A percentile compares a stretch with the other conserved stretches of the same genome.
Evolutionary conservation across 2,113 vertebrate genomes (phyloP).

Genomic region (Marmota flaviventris): DNA sequence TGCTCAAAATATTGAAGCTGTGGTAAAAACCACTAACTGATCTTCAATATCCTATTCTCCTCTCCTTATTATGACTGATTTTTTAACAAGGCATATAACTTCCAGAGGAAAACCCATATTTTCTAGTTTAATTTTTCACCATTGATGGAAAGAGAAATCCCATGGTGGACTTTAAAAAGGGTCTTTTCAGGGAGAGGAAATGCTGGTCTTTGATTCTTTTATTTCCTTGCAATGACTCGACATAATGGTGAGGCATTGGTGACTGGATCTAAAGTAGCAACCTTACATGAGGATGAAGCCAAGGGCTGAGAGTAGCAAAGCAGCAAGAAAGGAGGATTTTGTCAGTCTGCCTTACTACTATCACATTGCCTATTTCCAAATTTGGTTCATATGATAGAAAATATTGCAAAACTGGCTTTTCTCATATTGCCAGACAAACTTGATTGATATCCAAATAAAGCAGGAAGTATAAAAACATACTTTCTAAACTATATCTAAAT

Average conservation of each 20-base stretch:
- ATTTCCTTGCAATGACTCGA: neutral
- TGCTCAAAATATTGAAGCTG: neutral
- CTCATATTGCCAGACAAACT: neutral
- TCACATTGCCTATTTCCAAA: neutral
- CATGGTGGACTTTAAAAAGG: neutral
- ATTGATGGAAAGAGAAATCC: neutral
- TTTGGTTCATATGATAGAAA: neutral
- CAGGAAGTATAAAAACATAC: neutral
- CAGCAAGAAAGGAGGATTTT: fast-evolving
- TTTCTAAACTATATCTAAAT: neutral
- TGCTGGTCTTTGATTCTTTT: neutral
- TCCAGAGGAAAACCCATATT: neutral
- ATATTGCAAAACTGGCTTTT: neutral
- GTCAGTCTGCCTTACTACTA: neutral
- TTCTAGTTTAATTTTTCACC: neutral
- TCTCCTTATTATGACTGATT: neutral
- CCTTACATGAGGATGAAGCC: no score
- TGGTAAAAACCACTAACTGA: neutral
- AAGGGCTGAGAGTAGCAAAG: neutral
- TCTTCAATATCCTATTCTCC: neutral
- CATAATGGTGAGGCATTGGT: neutral
- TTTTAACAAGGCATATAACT: neutral
- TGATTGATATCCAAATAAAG: neutral
- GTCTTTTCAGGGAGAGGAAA: neutral
- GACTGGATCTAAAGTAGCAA: neutral